Evolutionary conservation across 2,113 vertebrate species (phyloP), one percentile per base, ranked within the genome.

Genomic region (Oreotrochilus melanogaster): DNA sequence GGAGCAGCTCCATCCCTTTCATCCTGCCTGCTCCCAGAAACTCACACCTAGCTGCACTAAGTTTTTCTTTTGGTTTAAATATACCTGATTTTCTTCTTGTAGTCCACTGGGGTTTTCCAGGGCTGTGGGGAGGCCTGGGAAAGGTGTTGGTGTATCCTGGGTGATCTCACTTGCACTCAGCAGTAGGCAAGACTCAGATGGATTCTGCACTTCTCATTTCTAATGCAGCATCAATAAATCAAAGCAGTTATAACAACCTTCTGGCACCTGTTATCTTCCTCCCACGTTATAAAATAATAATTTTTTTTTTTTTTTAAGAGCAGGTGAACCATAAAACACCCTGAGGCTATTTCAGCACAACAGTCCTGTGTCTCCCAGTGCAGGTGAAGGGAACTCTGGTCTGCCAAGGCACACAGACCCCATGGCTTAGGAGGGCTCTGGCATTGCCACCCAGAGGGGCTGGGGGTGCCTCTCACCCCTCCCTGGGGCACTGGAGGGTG

Each of bases 211-310:
- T 95, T 95, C 90, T 67, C 69, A 71, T 93, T 90, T 75, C 45
- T 84, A 89, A 92, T 71, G 60, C 81, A 65, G 53, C 79, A 90
- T 71, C 84, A 95, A 81, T 96, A 96, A 92, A 97, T 66, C 70
- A 95, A 89, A 96, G 86, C 39, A 76, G 35, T 64, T 69, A 48
- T 47, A 94, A 88, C 48, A 75, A 30, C 18, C 23, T 87, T 35
- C 30, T 82, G 82, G 61, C 43, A 80, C 33, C 48, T 73, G 27
- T 3, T 67, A 43, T 30, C 10, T 67, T 71, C 8, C 13, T 2
- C 1, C 11, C 27, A 4, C 23, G 31, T 35, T 16, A 39, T 50
- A 39, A 39, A 39, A 39, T 39, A 39, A 39, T 39, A 39, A 39
- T 39, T 39, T 39, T 11, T 39, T 39, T 37, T 39, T 54, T 85